Evolutionary conservation across 2,888 invertebrate genomes (phyloP).

Genomic region (Theristus sp.): DNA sequence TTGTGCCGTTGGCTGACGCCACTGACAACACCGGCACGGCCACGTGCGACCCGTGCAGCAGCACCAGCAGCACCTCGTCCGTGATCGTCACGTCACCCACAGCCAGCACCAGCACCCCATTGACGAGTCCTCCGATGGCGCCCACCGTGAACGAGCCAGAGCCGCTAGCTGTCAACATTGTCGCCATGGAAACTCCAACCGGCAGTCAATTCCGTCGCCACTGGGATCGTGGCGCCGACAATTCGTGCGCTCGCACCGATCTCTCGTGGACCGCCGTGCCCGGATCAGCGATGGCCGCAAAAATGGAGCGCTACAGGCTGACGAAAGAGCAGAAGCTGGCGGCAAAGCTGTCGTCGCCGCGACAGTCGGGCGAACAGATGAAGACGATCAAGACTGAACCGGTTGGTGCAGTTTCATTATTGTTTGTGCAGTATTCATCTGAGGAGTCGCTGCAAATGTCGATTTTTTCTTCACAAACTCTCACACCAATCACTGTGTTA

Average conservation of each 20-base stretch:
- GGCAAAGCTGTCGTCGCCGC: background rate
- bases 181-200: background rate
- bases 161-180: background rate
- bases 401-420: too few species aligned
- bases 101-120: too few species aligned
- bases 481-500: background rate
- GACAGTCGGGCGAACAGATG: background rate
- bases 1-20: too few species aligned
- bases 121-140: too few species aligned
- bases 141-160: background rate
- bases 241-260: background rate
- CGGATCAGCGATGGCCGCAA: background rate
- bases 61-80: too few species aligned
- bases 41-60: too few species aligned
- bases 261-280: background rate
- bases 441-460: too few species aligned
- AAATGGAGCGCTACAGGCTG: background rate
- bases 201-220: too few species aligned
- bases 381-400: background rate
- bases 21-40: too few species aligned
- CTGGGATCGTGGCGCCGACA: background rate
- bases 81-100: too few species aligned
- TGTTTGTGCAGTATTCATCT: too few species aligned
- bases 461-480: background rate
- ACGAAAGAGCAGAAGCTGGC: background rate